Base-by-base conservation (phyloP, 1,140 invertebrate genomes). In the Papilio glaucus region DNA sequence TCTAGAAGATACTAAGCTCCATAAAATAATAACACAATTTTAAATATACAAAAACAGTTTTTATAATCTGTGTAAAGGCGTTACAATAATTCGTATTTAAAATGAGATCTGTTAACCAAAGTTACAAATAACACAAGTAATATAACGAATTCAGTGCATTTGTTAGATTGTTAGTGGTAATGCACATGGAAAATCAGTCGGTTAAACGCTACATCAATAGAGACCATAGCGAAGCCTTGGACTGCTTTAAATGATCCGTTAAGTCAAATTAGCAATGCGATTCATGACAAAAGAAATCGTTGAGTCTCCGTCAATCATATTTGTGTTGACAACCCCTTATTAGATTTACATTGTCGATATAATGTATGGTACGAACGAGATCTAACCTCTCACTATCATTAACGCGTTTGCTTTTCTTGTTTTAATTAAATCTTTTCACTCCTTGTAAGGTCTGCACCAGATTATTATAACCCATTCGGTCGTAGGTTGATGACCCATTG, bases 401-500 rank as follows among this genome's bases (percentile, higher is more conserved):
- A 21, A 18, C 41, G 41, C 38, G 21, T 42, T 68, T 4, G n/a
- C 13, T 68, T 68, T 68, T 68, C 41, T 68, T 45, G 39, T 69
- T 13, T 65, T 65, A 65, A 65, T 38, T 39, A 24, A 21, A 41
- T 65, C 37, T 65, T 69, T 69, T 69, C 67, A 69, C 67, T 69
- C 67, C 67, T 29, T 69, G 13, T 49, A 69, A 18, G 42, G 67
- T 15, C 21, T 1, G 26, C 29, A 49, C 41, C n/a, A 69, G 41
- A 69, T 53, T 15, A 69, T 53, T 49, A 29, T 49, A 3, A 26
- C 12, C 29, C 26, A 69, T 69, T 53, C 67, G 67, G 67, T 53
- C 45, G 67, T 53, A 69, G 71, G 65, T 72, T 76, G 65, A 72
- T 63, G 53, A 75, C 71, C 41, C n/a, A 72, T 26, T 68, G 65